phyloP scores from a whole-genome alignment of 2,113 vertebrate genomes.

The Anarrhichthys ocellatus region DNA sequence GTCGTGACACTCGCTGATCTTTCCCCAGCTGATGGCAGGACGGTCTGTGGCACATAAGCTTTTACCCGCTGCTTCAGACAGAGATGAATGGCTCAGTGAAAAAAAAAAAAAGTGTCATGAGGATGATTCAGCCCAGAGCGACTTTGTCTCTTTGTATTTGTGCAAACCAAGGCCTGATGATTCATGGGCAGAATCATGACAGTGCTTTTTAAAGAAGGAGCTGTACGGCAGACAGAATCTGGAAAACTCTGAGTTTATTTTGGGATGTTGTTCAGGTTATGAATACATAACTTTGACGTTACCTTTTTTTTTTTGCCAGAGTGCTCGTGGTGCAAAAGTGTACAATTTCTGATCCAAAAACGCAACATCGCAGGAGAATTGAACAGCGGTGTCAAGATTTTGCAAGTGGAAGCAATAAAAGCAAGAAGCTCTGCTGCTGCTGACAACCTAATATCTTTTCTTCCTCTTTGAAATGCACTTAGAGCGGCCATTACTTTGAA shows the following conservation, averaged over 20 bases:
- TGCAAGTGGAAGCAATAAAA: constrained; percentile 47
- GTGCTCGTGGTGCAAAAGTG: constrained; percentile 11
- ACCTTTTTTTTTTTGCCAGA: background rate
- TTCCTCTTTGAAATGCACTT: constrained; percentile 63
- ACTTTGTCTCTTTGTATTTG: constrained; percentile 65
- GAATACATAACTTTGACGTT: constrained; percentile 29
- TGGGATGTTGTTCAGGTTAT: constrained; percentile 39
- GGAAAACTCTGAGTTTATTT: constrained; percentile 47
- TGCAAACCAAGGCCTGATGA: constrained; percentile 60
- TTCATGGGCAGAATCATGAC: constrained; percentile 58
- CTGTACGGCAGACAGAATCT: constrained; percentile 27
- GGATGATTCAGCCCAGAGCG: constrained; percentile 64
- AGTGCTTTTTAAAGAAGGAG: constrained; percentile 46
- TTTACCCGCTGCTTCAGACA: constrained; percentile 34
- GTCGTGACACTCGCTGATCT: constrained; percentile 44
- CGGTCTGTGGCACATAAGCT: constrained; percentile 36
- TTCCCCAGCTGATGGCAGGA: constrained; percentile 58
- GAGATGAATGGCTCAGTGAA: constrained; percentile 48
- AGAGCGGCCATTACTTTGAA: constrained; percentile 68
- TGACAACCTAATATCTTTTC: constrained; percentile 49
- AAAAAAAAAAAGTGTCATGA: constrained; percentile 33
- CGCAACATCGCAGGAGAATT: constrained; percentile 26
- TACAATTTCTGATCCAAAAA: constrained; percentile 32
- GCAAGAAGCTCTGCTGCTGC: constrained; percentile 26
- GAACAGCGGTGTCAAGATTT: constrained; percentile 28